These are phyloP conservation scores for Chionodraco myersi DNA, from an alignment of 2,113 vertebrate species.

Conservation along the genomic window DNA sequence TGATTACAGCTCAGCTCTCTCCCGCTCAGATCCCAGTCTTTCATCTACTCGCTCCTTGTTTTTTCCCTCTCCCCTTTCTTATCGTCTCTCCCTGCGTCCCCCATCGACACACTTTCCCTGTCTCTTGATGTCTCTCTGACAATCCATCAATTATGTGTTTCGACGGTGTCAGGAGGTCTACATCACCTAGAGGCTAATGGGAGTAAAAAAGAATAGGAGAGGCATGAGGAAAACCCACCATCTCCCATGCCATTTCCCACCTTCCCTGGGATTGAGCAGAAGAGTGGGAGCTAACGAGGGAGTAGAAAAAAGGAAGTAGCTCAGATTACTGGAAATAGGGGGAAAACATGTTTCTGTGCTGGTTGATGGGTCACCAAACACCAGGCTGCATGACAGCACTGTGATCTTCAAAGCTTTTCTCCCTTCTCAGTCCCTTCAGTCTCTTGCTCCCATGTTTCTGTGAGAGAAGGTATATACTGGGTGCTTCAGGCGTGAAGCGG, in stretches of 20 bases:
- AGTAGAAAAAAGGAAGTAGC: conserved; percentile 41
- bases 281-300: conserved; percentile 39
- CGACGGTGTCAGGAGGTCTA: conserved; percentile 30
- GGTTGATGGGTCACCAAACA: conserved; percentile 50
- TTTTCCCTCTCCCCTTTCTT: conserved; percentile 35
- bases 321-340: conserved; percentile 35
- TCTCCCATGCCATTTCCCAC: conserved; percentile 1
- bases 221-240: not conserved
- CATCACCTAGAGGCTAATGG: conserved; percentile 48
- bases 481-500: conserved; percentile 52
- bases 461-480: conserved; percentile 25
- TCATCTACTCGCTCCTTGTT: conserved; percentile 36
- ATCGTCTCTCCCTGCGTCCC: conserved; percentile 27
- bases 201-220: conserved; percentile 50
- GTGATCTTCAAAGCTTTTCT: conserved; percentile 67
- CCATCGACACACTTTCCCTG: conserved; percentile 18
- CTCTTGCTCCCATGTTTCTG: conserved; percentile 32
- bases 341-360: conserved; percentile 7
- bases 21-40: conserved; percentile 28
- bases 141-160: not conserved
- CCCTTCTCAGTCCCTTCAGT: conserved; percentile 30
- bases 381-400: conserved; percentile 38
- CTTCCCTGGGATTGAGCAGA: conserved; percentile 23
- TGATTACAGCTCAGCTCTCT: conserved; percentile 63
- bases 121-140: conserved; percentile 32